Conservation (phyloP, 2,113 vertebrate genomes). For the Setophaga kirtlandii region DNA sequence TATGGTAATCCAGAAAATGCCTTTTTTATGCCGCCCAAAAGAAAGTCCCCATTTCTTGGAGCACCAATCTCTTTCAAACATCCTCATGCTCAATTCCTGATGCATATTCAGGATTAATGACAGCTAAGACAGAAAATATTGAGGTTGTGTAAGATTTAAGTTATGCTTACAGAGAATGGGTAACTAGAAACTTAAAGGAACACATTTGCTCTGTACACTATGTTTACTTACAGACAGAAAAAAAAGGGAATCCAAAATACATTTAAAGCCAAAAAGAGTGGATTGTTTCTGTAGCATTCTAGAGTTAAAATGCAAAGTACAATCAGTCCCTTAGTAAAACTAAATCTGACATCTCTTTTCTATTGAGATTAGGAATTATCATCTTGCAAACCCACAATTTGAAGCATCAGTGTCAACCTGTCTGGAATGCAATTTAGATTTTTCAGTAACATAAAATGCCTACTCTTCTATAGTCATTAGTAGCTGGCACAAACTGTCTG, state of each 20-base stretch:
- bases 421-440: conserved; percentile 59
- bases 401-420: conserved; percentile 58
- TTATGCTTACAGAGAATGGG: not conserved
- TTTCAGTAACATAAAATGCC: conserved; percentile 43
- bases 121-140: not conserved
- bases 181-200: not conserved
- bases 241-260: not conserved
- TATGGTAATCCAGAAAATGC: not conserved
- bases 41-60: not conserved
- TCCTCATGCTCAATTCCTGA: not conserved
- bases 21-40: not conserved
- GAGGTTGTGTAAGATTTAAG: not conserved
- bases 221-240: not conserved
- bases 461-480: conserved; percentile 47
- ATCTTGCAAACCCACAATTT: conserved; percentile 52
- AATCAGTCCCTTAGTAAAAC: conserved; percentile 53
- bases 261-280: not conserved
- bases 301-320: conserved; percentile 51
- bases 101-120: not conserved
- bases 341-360: conserved; percentile 65
- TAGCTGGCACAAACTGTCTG: conserved; percentile 50
- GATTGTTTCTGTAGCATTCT: conserved; percentile 6
- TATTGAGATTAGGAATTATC: conserved; percentile 63
- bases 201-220: not conserved
- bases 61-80: not conserved